These are phyloP conservation scores for Lucinisca nassula DNA, from an alignment of 2,888 invertebrate species.

Conservation along the genomic window DNA sequence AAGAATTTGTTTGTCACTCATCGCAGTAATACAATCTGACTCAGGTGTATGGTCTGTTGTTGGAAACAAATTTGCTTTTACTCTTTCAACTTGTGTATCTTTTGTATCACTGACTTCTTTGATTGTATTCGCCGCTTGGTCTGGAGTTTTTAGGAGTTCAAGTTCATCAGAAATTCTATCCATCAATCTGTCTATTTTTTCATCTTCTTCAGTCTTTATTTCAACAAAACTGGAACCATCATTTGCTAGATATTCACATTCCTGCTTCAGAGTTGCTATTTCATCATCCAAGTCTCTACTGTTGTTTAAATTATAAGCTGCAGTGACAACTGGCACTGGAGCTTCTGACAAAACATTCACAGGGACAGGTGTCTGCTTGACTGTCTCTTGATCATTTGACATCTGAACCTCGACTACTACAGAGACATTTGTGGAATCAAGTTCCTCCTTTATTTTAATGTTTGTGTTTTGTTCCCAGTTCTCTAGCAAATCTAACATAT, in stretches of 20 bases:
- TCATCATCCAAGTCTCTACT: too few species aligned
- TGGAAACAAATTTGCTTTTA: constrained; percentile 2
- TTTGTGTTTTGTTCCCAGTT: background rate
- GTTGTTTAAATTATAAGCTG: too few species aligned
- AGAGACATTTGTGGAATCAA: background rate
- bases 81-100: background rate
- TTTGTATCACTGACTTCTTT: background rate
- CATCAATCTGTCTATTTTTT: background rate
- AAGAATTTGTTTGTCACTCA: too few species aligned
- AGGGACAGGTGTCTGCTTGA: too few species aligned
- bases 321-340: too few species aligned
- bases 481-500: background rate
- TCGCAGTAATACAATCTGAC: too few species aligned
- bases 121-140: background rate
- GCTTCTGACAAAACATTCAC: too few species aligned
- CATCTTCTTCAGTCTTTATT: background rate
- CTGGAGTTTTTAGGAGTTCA: background rate
- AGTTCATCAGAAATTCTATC: background rate
- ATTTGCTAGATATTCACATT: background rate
- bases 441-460: background rate
- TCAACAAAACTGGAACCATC: background rate
- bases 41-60: background rate
- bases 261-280: background rate
- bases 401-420: background rate
- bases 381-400: background rate